Base-by-base conservation (phyloP, 2,797 vertebrate species). In the Xenops minutus region DNA sequence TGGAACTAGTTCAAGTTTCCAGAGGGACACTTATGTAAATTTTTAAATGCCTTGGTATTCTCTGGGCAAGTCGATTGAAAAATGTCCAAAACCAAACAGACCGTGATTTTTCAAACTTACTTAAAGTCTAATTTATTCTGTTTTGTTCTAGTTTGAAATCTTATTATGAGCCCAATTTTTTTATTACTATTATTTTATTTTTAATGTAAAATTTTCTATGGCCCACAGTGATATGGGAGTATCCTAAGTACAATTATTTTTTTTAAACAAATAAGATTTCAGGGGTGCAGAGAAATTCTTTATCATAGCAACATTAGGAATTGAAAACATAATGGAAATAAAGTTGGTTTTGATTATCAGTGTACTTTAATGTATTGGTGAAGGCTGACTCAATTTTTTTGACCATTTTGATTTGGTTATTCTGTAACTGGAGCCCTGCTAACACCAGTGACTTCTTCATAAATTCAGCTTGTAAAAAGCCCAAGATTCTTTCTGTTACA, bases 21-120 rank as follows among this genome's bases (percentile, higher is more conserved):
- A 95, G 86, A 91, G 80, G 68, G 56, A 89, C 30, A 30, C 27
- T 79, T 79, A 49, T 6, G 27, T 90, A 93, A 85, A 92, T 91
- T 88, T 90, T 93, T 96, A 74, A 92, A 84, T 61, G 51, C n/a
- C 30, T 93, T 91, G 24, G 18, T 88, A 55, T 84, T 78, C 85
- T 72, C 71, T 81, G 44, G 24, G 20, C 61, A 74, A 77, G 46
- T 71, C 32, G 84, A 10, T 41, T 78, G 67, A 63, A 72, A 62
- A 80, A 69, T 66, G 29, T 72, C 63, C 48, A 76, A 58, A 80
- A 72, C 6, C 24, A 86, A 95, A 55, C 8, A 85, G 88, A 81
- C 26, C 4, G 0, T 82, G 59, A 67, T 69, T 92, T 93, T 94
- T 95, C 73, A 79, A 39, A 73, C 12, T 37, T 3, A 0, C 34